A percentile compares a stretch with the other conserved stretches of the same genome.
Evolutionary conservation across 2,113 vertebrate genomes (phyloP).

Genomic region (Bombycilla garrulus): DNA sequence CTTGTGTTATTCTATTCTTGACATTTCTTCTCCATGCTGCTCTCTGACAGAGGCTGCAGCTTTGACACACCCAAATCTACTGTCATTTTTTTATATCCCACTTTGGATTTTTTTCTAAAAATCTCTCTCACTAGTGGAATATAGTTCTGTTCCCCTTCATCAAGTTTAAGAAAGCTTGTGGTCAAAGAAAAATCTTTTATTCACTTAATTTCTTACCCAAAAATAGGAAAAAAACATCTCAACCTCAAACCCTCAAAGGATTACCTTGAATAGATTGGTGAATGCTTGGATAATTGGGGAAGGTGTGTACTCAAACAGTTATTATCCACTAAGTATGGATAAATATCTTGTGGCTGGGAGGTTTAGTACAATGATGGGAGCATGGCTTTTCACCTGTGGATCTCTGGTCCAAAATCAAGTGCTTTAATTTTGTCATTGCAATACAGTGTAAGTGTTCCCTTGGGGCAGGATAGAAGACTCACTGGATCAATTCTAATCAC

Average conservation of each 20-base stretch:
- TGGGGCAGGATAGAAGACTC: neutral
- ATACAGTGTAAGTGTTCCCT: neutral
- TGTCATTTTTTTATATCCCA: neutral
- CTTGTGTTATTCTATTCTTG: neutral
- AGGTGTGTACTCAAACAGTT: neutral
- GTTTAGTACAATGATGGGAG: neutral
- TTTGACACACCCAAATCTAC: neutral
- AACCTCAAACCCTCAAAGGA: neutral
- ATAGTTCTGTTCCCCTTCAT: neutral
- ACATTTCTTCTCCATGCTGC: neutral
- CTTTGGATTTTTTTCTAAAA: neutral
- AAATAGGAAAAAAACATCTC: neutral
- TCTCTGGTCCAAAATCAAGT: conserved; percentile 12
- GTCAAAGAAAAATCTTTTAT: neutral
- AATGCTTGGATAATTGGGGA: neutral
- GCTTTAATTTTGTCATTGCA: neutral
- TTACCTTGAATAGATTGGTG: neutral
- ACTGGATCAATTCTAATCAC: conserved; percentile 17
- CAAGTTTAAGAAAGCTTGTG: neutral
- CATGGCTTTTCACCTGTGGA: neutral
- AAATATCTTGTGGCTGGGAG: neutral
- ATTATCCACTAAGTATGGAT: neutral
- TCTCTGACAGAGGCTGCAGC: neutral
- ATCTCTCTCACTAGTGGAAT: neutral
- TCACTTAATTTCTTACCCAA: neutral